Percentiles rank a stretch among this genome's conserved stretches.
These are phyloP conservation scores for Phallusia fumigata DNA, from an alignment of 23 tunicate genomes.

Conservation along the genomic window DNA sequence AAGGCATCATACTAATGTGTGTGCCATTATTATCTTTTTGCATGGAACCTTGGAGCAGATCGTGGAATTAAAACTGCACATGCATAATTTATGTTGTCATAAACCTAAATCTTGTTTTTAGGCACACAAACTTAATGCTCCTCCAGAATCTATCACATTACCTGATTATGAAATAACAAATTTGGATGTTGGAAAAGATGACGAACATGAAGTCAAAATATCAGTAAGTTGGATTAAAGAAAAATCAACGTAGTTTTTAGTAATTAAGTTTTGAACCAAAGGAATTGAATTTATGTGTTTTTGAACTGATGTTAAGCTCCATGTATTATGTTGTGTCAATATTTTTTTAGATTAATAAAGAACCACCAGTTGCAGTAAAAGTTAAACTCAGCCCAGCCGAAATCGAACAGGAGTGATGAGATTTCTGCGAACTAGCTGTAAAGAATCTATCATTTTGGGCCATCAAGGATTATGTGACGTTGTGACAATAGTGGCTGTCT, in stretches of 20 bases:
- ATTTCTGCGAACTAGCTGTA: no score
- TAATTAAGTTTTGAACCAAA: not conserved
- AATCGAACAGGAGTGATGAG: not conserved
- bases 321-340: no score
- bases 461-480: no score
- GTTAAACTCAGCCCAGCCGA: not conserved
- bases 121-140: not conserved
- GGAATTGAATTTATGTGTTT: not conserved
- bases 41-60: no score
- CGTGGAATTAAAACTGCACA: no score
- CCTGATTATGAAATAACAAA: conserved; percentile 2
- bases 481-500: no score
- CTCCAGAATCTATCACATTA: not conserved
- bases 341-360: not conserved
- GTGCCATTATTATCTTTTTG: no score
- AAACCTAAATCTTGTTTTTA: not conserved
- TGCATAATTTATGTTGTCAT: no score
- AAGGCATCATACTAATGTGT: no score
- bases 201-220: not conserved
- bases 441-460: no score
- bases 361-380: not conserved
- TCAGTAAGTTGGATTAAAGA: not conserved
- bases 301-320: not conserved
- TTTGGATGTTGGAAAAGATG: not conserved
- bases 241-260: not conserved